phyloP scores from a whole-genome alignment of 2,797 vertebrate species.

The Rachycentron canadum region DNA sequence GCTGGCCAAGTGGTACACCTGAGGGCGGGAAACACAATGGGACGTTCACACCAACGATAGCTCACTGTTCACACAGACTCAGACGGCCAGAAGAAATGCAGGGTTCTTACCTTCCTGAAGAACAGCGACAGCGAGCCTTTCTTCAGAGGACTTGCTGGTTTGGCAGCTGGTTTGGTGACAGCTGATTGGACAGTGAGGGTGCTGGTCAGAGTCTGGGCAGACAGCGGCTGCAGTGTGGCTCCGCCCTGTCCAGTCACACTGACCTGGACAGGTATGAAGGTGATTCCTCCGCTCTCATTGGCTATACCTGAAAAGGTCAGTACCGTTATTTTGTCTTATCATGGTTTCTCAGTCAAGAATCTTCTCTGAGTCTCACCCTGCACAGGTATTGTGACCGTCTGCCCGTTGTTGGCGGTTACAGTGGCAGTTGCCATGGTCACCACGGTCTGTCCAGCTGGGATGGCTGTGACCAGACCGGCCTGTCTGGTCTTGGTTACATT shows the following conservation, averaged over 20 bases:
- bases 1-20: conserved; percentile 93
- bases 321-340: rapidly evolving
- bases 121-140: conserved; percentile 90
- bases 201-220: conserved; percentile 74
- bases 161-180: conserved; percentile 75
- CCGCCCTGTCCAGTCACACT: conserved; percentile 86
- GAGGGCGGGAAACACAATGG: not conserved
- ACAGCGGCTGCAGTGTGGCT: conserved; percentile 67
- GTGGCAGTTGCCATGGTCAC: conserved; percentile 94
- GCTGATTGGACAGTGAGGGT: conserved; percentile 83
- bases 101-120: conserved; percentile 89
- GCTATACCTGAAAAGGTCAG: conserved; percentile 86
- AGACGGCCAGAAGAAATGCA: too few species aligned
- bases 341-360: rapidly evolving
- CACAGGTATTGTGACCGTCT: conserved; percentile 92
- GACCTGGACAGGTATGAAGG: conserved; percentile 92
- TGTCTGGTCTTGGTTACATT: conserved; percentile 68
- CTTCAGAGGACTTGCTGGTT: conserved; percentile 76
- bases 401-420: conserved; percentile 92
- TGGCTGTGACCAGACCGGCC: conserved; percentile 83
- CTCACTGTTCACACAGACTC: not conserved
- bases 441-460: conserved; percentile 92
- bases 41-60: not conserved
- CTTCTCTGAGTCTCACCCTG: conserved; percentile 85
- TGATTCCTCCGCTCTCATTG: conserved; percentile 93